Evolutionary conservation across 2,888 invertebrate species (phyloP).

Genomic region (Philonicus albiceps): DNA sequence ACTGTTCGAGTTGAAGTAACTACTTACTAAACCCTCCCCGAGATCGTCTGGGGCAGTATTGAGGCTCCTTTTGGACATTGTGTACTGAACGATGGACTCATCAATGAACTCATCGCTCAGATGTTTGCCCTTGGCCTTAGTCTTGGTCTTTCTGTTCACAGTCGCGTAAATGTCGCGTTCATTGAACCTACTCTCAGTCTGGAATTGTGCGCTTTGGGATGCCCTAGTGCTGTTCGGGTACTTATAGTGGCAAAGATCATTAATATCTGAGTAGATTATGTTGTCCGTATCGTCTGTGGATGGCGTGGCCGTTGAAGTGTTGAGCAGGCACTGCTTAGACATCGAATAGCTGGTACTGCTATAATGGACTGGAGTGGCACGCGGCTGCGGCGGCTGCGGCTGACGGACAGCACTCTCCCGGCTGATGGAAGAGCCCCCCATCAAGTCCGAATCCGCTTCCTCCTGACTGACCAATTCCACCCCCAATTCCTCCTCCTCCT

Average conservation of each 20-base stretch:
- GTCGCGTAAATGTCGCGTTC: slow-evolving; percentile 63
- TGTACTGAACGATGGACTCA: slow-evolving; percentile 60
- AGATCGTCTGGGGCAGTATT: slow-evolving; percentile 47
- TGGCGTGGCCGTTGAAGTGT: slow-evolving; percentile 62
- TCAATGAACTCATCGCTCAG: slow-evolving; percentile 63
- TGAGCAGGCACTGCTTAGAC: slow-evolving; percentile 63
- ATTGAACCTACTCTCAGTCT: slow-evolving; percentile 52
- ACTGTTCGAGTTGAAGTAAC: slow-evolving; percentile 50
- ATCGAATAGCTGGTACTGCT: slow-evolving; percentile 65
- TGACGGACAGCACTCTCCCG: slow-evolving; percentile 64
- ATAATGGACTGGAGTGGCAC: slow-evolving; percentile 63
- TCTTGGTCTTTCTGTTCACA: slow-evolving; percentile 63
- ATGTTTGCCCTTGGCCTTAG: slow-evolving; percentile 60
- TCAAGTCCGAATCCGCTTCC: slow-evolving; percentile 64
- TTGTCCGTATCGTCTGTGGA: slow-evolving; percentile 57
- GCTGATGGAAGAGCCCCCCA: slow-evolving; percentile 65
- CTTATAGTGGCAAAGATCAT: slow-evolving; percentile 61
- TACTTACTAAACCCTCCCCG: slow-evolving; percentile 46
- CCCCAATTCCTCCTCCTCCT: slow-evolving; percentile 57
- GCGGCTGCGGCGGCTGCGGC: slow-evolving; percentile 56
- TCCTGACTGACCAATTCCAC: slow-evolving; percentile 60
- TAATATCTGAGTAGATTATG: slow-evolving; percentile 63
- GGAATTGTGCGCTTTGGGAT: slow-evolving; percentile 19
- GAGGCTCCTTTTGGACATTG: slow-evolving; percentile 57
- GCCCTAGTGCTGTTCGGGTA: slow-evolving; percentile 41